Percentiles rank a stretch among this genome's conserved stretches.
Evolutionary conservation across 2,888 invertebrate species (phyloP).

Genomic region (Rhogogaster chlorosoma): DNA sequence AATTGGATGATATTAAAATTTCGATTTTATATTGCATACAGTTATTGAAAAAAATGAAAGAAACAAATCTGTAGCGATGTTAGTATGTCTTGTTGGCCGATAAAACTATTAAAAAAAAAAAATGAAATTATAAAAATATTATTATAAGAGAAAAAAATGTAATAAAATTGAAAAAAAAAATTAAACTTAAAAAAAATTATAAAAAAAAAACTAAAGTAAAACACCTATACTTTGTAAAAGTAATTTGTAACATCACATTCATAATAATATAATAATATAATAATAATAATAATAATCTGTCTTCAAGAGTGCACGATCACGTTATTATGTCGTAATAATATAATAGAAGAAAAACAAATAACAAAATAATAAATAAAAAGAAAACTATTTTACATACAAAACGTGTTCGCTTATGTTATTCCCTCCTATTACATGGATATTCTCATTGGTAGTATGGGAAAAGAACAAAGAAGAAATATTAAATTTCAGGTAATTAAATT

Average conservation of each 20-base stretch:
- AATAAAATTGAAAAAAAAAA: not conserved
- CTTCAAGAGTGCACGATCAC: constrained; percentile 53
- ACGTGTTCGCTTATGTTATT: constrained; percentile 28
- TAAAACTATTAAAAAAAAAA: not conserved
- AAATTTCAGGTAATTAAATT: not conserved
- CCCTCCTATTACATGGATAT: not conserved
- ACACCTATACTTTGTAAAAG: constrained; percentile 55
- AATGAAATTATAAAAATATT: constrained; percentile 10
- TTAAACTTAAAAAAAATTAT: not conserved
- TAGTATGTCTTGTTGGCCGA: constrained; percentile 4
- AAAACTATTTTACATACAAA: constrained; percentile 65
- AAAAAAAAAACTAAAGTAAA: not conserved
- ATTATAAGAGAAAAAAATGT: not conserved
- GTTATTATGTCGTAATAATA: constrained; percentile 56
- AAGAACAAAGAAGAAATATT: not conserved
- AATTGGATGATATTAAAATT: not conserved
- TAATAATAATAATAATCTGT: too few species aligned
- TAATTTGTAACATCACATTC: constrained; percentile 58
- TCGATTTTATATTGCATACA: not conserved
- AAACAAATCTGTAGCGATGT: not conserved
- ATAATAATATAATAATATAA: too few species aligned
- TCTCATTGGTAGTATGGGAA: not conserved
- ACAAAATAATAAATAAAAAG: constrained; percentile 39
- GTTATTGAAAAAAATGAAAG: not conserved
- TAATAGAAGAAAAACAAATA: not conserved